Evolutionary conservation across 2,888 invertebrate genomes (phyloP), one percentile per base, ranked within the genome.

Genomic region (Hydropsyche betteni): DNA sequence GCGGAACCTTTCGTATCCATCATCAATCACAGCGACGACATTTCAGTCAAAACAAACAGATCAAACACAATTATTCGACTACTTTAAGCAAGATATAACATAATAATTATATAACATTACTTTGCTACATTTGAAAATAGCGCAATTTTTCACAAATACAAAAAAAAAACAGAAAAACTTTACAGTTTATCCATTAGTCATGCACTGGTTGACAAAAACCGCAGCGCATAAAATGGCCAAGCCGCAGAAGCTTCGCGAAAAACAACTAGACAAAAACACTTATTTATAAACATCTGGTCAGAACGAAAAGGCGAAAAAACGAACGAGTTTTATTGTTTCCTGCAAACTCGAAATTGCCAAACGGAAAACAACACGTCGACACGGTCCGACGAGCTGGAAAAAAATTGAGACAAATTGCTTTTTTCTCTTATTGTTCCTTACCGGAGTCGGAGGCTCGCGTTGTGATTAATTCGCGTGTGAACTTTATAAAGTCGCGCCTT

Each of bases 131-230:
- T 10, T 53, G 53, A 14, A 53, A 2, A 12, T 53, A n/a, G n/a
- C 6, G 8, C 16, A 14, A 16, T 14, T 53, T 24, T 53, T 14
- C 53, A 44, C 53, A 53, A 53, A 7, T 7, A 53, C 6, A 44
- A 6, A 44, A 44, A 44, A 6, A 44, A 44, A 44, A 10, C 44
- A 44, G 6, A 44, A 0, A 44, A 44, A 44, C 14, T 58, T 8
- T 58, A 58, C 58, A 58, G 16, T 24, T 58, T 1, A 24, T 16
- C 58, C 58, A 58, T 58, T 16, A 58, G 58, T 58, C 24, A 58
- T 58, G 58, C 58, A 58, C 58, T 58, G 58, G 58, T 58, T 58
- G 16, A 58, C 16, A 24, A 58, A 58, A 58, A 58, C 58, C 58
- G 24, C 58, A 58, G 5, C 24, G 58, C 8, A 24, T 58, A 58